These are phyloP conservation scores for Halichondria panicea DNA, from an alignment of 37 sponge, comb jelly and placozoan species.

Conservation along the genomic window DNA sequence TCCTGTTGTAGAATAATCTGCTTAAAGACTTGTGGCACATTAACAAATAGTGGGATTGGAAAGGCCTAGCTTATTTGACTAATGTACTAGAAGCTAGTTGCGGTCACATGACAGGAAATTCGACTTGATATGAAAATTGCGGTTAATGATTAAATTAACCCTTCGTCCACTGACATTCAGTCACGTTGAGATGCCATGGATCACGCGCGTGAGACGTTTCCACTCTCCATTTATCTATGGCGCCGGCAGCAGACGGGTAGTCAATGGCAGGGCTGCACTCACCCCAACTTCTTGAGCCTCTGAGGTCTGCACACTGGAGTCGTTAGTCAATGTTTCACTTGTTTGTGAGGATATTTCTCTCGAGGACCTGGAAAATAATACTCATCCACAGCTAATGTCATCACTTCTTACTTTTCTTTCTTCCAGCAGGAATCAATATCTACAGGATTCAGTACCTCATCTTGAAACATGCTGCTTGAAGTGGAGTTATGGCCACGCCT, in stretches of 20 bases:
- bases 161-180: too few relatives aligned
- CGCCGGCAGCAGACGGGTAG: background rate
- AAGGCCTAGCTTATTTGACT: too few relatives aligned
- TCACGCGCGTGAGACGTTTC: too few relatives aligned
- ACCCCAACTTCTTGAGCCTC: conserved; percentile 12
- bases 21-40: too few relatives aligned
- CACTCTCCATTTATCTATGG: background rate
- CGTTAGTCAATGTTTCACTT: conserved; percentile 74
- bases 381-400: background rate
- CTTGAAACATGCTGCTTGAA: conserved; percentile 47
- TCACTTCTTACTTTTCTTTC: conserved; percentile 29
- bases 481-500: too few relatives aligned
- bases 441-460: conserved; percentile 2
- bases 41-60: too few relatives aligned
- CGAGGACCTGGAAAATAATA: conserved; percentile 33
- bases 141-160: too few relatives aligned
- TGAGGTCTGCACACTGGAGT: conserved; percentile 52
- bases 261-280: background rate
- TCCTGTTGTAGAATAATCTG: background rate
- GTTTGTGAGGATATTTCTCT: conserved; percentile 57
- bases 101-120: too few relatives aligned
- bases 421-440: conserved; percentile 55
- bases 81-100: too few relatives aligned
- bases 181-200: background rate
- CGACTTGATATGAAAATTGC: too few relatives aligned